Conservation (phyloP, 2,113 vertebrate genomes). For the Mus spicilegus region DNA sequence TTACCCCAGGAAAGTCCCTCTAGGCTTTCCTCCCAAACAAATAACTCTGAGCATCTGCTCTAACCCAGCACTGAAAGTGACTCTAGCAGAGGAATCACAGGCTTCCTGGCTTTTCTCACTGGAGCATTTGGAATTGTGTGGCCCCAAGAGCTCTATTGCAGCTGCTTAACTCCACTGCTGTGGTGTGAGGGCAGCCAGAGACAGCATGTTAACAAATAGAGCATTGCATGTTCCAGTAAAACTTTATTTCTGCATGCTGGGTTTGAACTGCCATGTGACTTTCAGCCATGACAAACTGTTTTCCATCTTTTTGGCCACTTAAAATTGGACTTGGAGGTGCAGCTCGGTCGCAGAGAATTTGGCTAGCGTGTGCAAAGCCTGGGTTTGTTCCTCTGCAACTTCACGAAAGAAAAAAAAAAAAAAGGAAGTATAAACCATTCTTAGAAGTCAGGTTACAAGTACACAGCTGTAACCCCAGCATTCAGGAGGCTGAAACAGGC, state of each 20-base stretch:
- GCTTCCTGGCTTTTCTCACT: neutral
- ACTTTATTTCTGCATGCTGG: neutral
- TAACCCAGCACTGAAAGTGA: slow-evolving; percentile 45
- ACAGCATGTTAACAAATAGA: neutral
- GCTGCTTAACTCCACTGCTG: neutral
- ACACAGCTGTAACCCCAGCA: neutral
- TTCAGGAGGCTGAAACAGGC: neutral
- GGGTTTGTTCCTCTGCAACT: neutral
- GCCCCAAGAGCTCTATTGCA: neutral
- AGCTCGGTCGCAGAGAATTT: neutral
- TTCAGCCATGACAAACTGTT: neutral
- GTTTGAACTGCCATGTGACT: slow-evolving; percentile 17
- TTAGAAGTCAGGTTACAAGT: neutral
- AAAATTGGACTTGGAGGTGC: neutral
- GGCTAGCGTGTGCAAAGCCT: neutral
- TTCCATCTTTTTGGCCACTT: neutral
- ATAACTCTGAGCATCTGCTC: slow-evolving; percentile 46
- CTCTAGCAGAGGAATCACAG: neutral
- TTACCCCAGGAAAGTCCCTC: slow-evolving; percentile 58
- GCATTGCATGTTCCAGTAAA: neutral
- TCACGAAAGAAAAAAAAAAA: neutral
- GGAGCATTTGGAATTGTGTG: neutral
- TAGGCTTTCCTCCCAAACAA: slow-evolving; percentile 40
- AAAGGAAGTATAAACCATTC: neutral
- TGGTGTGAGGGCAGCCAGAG: neutral